Conservation (phyloP, 1,140 invertebrate species). For the Conopomorpha cramerella region DNA sequence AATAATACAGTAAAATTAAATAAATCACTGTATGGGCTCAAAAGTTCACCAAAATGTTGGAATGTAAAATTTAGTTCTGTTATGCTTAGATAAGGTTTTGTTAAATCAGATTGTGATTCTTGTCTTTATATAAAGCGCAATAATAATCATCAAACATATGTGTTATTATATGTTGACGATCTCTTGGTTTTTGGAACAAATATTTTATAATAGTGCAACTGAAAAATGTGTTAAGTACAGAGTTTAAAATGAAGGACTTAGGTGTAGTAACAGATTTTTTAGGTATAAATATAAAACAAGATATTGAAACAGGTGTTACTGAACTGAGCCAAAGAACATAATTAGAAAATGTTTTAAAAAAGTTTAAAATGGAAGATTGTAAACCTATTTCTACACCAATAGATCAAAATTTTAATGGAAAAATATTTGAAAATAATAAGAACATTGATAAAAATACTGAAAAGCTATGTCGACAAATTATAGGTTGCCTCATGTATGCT, state of each 20-base stretch:
- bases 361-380: background rate
- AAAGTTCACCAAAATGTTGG: constrained; percentile 1
- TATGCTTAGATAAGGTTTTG: background rate
- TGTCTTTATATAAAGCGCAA: background rate
- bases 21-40: background rate
- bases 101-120: background rate
- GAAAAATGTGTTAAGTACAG: background rate
- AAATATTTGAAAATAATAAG: background rate
- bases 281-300: background rate
- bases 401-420: background rate
- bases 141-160: background rate
- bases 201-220: too few species aligned
- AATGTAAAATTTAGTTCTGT: background rate
- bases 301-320: background rate
- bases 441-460: too few species aligned
- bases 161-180: background rate
- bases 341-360: background rate
- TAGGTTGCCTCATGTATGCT: too few species aligned
- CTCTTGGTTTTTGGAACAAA: background rate
- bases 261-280: background rate
- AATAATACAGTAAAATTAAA: background rate
- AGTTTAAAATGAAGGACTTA: background rate
- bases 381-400: background rate
- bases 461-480: background rate
- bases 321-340: background rate